Evolutionary conservation across 2,797 vertebrate species (phyloP).

Genomic region (Ceryle rudis): DNA sequence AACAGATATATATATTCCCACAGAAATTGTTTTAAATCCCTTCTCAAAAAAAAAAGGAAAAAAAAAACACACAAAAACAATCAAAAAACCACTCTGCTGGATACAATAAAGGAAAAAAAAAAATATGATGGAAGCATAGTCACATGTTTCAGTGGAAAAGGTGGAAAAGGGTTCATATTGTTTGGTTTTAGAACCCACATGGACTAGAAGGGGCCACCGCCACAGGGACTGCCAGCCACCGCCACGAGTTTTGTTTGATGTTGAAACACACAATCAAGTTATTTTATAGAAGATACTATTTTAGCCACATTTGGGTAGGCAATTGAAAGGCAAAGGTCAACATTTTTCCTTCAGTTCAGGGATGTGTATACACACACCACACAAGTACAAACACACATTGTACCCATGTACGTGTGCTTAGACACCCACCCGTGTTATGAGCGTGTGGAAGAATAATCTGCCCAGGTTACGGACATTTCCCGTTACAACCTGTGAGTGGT

Average conservation of each 20-base stretch:
- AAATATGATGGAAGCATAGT: background rate
- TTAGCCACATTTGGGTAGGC: slow-evolving; percentile 24
- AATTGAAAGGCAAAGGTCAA: slow-evolving; percentile 41
- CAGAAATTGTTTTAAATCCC: background rate
- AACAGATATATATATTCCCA: background rate
- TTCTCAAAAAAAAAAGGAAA: no score
- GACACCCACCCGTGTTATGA: rapidly evolving
- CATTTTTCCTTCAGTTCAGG: background rate
- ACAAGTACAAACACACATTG: slow-evolving; percentile 7
- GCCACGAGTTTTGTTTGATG: background rate
- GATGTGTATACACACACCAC: background rate
- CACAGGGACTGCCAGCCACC: background rate
- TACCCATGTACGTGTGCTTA: rapidly evolving
- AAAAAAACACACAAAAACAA: background rate
- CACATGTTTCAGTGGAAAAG: rapidly evolving
- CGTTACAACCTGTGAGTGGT: background rate
- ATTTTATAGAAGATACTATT: slow-evolving; percentile 26
- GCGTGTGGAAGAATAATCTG: background rate
- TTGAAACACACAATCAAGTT: background rate
- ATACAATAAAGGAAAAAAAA: background rate
- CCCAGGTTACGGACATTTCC: background rate
- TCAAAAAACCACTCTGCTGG: rapidly evolving
- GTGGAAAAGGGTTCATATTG: background rate
- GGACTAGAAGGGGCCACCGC: background rate
- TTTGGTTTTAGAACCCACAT: background rate